Conservation (phyloP, 1,140 invertebrate species). For the Zaprionus camerounensis region DNA sequence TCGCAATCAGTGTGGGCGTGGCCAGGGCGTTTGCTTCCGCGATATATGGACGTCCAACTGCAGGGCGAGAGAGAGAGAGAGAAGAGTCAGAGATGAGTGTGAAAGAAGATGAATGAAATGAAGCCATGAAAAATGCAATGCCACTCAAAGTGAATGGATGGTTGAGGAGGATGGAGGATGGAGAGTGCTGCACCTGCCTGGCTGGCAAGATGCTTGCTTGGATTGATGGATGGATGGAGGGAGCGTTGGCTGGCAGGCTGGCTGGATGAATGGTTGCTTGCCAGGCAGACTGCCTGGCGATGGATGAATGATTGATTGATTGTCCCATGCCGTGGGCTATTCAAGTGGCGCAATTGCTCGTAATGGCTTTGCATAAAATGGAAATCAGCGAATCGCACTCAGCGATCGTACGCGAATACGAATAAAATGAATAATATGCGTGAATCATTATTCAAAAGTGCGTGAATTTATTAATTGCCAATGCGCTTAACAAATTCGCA, state of each 20-base stretch:
- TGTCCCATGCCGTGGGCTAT: constrained; percentile 53
- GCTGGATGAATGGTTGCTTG: constrained; percentile 48
- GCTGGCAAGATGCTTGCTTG: constrained; percentile 13
- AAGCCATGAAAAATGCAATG: constrained; percentile 80
- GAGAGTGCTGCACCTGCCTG: background rate
- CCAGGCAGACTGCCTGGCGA: constrained; percentile 34
- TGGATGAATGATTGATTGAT: constrained; percentile 71
- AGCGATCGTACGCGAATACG: background rate
- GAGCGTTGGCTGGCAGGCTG: constrained; percentile 15
- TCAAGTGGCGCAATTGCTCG: constrained; percentile 74
- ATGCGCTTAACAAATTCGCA: too few relatives aligned
- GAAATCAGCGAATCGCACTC: constrained; percentile 52
- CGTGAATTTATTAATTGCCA: constrained; percentile 1
- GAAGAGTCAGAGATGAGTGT: background rate
- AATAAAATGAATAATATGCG: background rate
- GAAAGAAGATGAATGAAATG: constrained; percentile 58
- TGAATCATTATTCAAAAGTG: constrained; percentile 29
- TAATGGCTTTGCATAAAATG: constrained; percentile 81
- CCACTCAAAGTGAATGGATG: constrained; percentile 71
- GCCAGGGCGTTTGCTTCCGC: constrained; percentile 90
- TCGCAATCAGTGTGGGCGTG: constrained; percentile 91
- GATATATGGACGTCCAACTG: constrained; percentile 92
- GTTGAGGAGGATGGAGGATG: constrained; percentile 29
- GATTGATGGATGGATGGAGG: constrained; percentile 24
- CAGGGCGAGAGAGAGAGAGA: background rate